These are phyloP conservation scores for Oryzias javanicus DNA, from an alignment of 2,113 vertebrate genomes.

Conservation along the genomic window DNA sequence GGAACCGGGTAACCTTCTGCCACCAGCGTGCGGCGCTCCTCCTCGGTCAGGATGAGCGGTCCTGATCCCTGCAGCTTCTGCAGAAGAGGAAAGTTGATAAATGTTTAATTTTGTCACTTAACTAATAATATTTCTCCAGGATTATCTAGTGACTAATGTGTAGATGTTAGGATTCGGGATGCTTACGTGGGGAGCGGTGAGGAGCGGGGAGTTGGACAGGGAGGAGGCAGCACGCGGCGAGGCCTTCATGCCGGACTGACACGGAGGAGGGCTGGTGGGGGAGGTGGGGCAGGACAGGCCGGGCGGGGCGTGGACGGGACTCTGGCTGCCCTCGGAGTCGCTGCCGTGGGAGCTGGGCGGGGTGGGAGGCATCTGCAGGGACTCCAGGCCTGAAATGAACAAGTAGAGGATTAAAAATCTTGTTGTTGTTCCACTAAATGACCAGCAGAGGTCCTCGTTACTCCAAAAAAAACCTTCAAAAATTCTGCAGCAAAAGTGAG, in stretches of 20 bases:
- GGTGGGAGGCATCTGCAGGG: conserved; percentile 91
- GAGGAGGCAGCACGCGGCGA: conserved; percentile 79
- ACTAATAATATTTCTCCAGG: too few relatives aligned
- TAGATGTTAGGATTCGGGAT: too few relatives aligned
- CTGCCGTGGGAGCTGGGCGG: conserved; percentile 96
- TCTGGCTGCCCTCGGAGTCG: conserved; percentile 94
- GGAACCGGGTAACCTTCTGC: conserved; percentile 97
- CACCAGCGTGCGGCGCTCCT: conserved; percentile 93
- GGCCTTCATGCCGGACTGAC: conserved; percentile 78
- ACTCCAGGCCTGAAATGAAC: conserved; percentile 74
- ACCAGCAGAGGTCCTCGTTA: conserved; percentile 51
- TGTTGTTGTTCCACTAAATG: not conserved
- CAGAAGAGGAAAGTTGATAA: not conserved
- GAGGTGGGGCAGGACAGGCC: conserved; percentile 76
- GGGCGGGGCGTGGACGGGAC: conserved; percentile 84
- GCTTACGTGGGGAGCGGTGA: conserved; percentile 94
- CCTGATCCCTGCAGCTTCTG: conserved; percentile 91
- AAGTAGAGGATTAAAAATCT: not conserved
- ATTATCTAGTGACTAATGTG: too few relatives aligned
- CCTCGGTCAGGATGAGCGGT: conserved; percentile 92
- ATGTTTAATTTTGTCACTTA: too few relatives aligned
- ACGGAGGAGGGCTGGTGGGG: conserved; percentile 83
- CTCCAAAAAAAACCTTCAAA: not conserved
- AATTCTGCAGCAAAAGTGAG: not conserved
- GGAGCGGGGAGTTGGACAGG: conserved; percentile 91